Evolutionary conservation across 2,113 vertebrate genomes (phyloP).

Genomic region (Aramus guarauna): DNA sequence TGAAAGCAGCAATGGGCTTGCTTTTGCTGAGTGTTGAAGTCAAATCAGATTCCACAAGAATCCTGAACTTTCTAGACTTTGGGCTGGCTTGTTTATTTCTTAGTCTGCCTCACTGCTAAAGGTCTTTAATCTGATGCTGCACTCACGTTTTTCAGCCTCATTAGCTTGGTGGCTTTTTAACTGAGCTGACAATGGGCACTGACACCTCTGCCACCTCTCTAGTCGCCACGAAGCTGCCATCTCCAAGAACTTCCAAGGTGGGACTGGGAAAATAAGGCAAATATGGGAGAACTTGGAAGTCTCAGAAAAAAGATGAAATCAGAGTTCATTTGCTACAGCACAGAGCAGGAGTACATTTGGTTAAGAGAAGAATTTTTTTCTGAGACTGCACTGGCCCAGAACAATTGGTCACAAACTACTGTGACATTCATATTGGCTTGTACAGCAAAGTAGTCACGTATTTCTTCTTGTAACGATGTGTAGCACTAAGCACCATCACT

Average conservation of each 20-base stretch:
- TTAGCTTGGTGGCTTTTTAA: neutral
- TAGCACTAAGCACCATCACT: constrained; percentile 97
- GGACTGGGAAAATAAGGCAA: constrained; percentile 28
- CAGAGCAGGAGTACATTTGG: constrained; percentile 33
- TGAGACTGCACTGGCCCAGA: constrained; percentile 9
- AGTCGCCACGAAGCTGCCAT: neutral
- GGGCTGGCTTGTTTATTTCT: neutral
- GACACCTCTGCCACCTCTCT: neutral
- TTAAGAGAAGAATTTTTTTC: neutral
- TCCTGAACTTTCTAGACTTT: neutral
- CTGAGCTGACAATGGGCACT: neutral
- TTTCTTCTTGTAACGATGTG: constrained; percentile 97
- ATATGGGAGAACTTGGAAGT: constrained; percentile 30
- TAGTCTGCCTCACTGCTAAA: neutral
- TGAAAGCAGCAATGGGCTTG: neutral
- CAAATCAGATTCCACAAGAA: neutral
- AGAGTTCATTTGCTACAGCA: constrained; percentile 29
- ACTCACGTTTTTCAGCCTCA: neutral
- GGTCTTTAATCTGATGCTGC: neutral
- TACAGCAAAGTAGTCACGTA: constrained; percentile 97
- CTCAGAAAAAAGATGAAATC: constrained; percentile 44
- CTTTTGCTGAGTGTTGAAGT: neutral
- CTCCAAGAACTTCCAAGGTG: constrained; percentile 38
- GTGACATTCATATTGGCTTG: constrained; percentile 86
- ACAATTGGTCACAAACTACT: neutral